phyloP scores from a whole-genome alignment of 2,888 invertebrate species.

The Patella pellucida region DNA sequence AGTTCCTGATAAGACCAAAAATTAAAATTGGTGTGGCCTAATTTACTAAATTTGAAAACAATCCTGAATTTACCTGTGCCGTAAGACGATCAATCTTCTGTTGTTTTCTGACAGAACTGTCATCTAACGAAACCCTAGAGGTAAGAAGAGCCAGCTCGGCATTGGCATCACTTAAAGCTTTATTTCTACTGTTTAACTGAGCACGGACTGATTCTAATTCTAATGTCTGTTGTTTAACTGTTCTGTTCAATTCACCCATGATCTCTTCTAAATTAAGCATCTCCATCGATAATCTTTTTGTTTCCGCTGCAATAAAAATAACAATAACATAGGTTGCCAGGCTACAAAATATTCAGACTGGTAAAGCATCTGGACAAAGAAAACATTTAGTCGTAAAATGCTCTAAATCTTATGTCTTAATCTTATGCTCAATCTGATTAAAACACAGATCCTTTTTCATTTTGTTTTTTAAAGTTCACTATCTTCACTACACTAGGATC shows the following conservation, averaged over 20 bases:
- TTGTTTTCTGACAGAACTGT: slow-evolving; percentile 45
- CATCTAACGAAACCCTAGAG: slow-evolving; percentile 36
- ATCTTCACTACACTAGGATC: too few species aligned
- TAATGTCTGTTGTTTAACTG: slow-evolving; percentile 46
- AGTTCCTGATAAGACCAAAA: too few species aligned
- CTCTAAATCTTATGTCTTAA: too few species aligned
- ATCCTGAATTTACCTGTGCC: slow-evolving; percentile 41
- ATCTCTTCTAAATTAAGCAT: slow-evolving; percentile 43
- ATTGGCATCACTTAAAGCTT: slow-evolving; percentile 54
- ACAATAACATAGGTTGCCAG: neutral
- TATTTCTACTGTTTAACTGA: slow-evolving; percentile 54
- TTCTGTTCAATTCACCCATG: slow-evolving; percentile 45
- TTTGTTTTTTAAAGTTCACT: too few species aligned
- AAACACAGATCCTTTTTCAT: too few species aligned
- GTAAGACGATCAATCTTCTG: slow-evolving; percentile 54
- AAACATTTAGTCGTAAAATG: too few species aligned
- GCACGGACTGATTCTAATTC: slow-evolving; percentile 50
- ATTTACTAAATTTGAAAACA: too few species aligned
- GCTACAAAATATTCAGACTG: too few species aligned
- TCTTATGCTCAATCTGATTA: too few species aligned
- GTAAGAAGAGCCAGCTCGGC: slow-evolving; percentile 48
- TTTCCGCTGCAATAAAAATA: slow-evolving; percentile 35
- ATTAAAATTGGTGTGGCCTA: too few species aligned
- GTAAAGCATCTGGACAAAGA: neutral
- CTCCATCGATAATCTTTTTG: slow-evolving; percentile 36